Base-by-base conservation (phyloP, 2,888 invertebrate species). In the Apamea crenata region DNA sequence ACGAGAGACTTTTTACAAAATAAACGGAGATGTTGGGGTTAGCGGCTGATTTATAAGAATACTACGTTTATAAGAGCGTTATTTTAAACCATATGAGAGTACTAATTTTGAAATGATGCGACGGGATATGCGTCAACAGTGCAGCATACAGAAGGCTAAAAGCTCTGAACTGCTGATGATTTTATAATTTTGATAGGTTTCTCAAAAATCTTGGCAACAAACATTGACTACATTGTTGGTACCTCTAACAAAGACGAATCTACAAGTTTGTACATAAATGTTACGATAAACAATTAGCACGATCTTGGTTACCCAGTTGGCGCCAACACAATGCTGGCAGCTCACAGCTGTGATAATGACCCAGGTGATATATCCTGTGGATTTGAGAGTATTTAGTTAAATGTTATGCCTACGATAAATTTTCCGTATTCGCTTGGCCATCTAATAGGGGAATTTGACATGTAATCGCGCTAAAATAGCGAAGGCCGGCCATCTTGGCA, bases 401-500 rank as follows among this genome's bases (percentile, higher is more conserved):
- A 74, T 86, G 16, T 83, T 74, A 67, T 79, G 80, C 85, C 65
- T 85, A 78, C 83, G 74, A 84, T 86, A 85, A 85, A 84, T 85
- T 88, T 90, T 85, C 89, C 90, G 88, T 89, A 88, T 93, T 92
- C 78, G 86, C 89, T 91, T 92, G 91, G 93, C 91, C 90, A 90
- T 91, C 88, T 93, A 91, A 91, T 93, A 93, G 91, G 90, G 91
- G 91, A 94, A 91, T 93, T 94, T 92, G 93, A 92, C 94, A 92
- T 89, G 91, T 92, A 93, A 93, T 92, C 91, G 90, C 90, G 93
- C 93, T 94, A 94, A 96, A 96, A 96, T 96, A 96, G 94, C 94
- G 96, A 97, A 96, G 97, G 97, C 94, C 96, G 94, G 92, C 93
- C 95, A 94, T 96, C 94, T 96, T 97, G 96, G 96, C 97, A 96